Conservation (phyloP, 92 coral and sea anemone genomes). For the Palythoa grandiflora region DNA sequence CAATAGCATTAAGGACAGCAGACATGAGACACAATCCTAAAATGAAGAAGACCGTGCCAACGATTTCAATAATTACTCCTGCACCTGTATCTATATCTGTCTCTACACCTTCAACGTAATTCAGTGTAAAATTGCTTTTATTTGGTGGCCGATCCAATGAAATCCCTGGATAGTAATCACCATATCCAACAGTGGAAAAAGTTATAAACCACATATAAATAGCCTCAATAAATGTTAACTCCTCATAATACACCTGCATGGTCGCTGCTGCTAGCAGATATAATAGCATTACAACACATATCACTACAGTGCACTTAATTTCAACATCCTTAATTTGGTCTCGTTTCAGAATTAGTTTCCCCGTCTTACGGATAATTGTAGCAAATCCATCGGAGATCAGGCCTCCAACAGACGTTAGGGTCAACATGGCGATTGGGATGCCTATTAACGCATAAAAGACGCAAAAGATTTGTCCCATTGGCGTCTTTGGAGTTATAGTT, state of each 20-base stretch:
- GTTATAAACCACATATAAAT: slow-evolving; percentile 61
- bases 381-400: slow-evolving; percentile 29
- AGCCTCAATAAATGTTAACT: slow-evolving; percentile 37
- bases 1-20: slow-evolving; percentile 58
- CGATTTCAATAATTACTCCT: neutral
- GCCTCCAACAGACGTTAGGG: slow-evolving; percentile 59
- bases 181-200: slow-evolving; percentile 62
- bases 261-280: slow-evolving; percentile 10
- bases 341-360: neutral
- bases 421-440: slow-evolving; percentile 52
- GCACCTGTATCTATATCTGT: too few relatives aligned
- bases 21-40: slow-evolving; percentile 51
- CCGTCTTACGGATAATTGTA: slow-evolving; percentile 36
- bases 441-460: slow-evolving; percentile 48
- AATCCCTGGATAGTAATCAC: slow-evolving; percentile 38
- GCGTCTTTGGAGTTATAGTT: slow-evolving; percentile 53
- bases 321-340: neutral
- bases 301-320: slow-evolving; percentile 21
- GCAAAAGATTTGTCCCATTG: slow-evolving; percentile 60
- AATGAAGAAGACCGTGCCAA: neutral
- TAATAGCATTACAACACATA: slow-evolving; percentile 1
- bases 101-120: too few relatives aligned
- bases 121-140: neutral
- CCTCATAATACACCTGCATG: neutral
- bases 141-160: neutral